Percentiles rank a stretch among this genome's conserved stretches.
These are phyloP conservation scores for Podilymbus podiceps DNA, from an alignment of 2,113 vertebrate species.

Conservation along the genomic window DNA sequence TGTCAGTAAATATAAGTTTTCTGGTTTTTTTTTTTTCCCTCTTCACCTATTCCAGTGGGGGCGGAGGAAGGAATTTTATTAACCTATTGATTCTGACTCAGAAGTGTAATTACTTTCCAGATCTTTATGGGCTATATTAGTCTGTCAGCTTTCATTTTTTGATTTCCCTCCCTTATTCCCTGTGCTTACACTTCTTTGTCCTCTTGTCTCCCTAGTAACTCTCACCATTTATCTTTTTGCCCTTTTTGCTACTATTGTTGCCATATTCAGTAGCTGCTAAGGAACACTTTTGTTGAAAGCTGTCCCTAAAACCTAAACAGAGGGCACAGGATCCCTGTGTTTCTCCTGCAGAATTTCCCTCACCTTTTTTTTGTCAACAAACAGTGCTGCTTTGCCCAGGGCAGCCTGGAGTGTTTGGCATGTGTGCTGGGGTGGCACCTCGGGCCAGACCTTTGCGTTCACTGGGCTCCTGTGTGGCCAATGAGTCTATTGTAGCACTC, in stretches of 20 bases:
- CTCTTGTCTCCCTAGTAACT: neutral
- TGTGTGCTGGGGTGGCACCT: neutral
- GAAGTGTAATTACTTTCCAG: slow-evolving; percentile 32
- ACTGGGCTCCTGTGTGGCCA: neutral
- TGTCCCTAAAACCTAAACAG: neutral
- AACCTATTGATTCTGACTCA: slow-evolving; percentile 48
- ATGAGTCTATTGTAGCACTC: neutral
- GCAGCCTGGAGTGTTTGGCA: neutral
- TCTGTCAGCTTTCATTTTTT: slow-evolving; percentile 45
- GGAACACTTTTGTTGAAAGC: neutral
- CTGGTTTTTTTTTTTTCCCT: neutral
- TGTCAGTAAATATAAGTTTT: neutral
- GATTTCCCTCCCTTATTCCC: neutral
- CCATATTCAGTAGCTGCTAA: neutral
- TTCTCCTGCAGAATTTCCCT: neutral
- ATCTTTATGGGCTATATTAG: slow-evolving; percentile 5
- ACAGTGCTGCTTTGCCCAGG: fast-evolving
- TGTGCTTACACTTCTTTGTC: neutral
- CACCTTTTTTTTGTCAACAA: neutral
- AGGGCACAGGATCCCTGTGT: neutral
- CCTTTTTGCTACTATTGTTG: neutral
- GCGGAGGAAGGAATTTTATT: neutral
- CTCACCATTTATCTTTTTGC: neutral
- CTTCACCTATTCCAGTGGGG: neutral
- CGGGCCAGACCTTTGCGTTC: too few relatives aligned